Evolutionary conservation across 2,113 vertebrate species (phyloP).

Genomic region (Nycticryphes semicollaris): DNA sequence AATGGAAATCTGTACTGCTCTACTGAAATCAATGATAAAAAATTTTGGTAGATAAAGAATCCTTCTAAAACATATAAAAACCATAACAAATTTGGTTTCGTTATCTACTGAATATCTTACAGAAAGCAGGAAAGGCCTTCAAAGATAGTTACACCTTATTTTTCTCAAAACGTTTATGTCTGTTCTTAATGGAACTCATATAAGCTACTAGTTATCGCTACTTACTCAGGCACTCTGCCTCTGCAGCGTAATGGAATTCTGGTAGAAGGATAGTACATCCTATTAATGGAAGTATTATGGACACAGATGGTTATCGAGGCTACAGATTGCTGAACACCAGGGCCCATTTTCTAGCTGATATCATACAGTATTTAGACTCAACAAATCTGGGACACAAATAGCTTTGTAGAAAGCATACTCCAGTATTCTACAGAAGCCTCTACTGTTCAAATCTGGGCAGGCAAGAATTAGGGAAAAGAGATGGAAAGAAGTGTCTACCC

Average conservation of each 20-base stretch:
- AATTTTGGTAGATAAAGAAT: conserved; percentile 58
- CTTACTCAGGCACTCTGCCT: conserved; percentile 6
- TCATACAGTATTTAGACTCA: conserved; percentile 23
- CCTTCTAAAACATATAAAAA: neutral
- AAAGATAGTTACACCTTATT: conserved; percentile 28
- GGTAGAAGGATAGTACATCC: neutral
- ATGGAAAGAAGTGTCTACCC: neutral
- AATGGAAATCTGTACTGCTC: conserved; percentile 68
- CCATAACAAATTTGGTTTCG: neutral
- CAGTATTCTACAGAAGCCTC: neutral
- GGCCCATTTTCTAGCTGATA: conserved; percentile 21
- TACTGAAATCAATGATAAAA: conserved; percentile 60
- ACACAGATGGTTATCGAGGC: conserved; percentile 39
- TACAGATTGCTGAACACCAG: neutral
- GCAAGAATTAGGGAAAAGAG: neutral
- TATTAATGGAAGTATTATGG: conserved; percentile 48
- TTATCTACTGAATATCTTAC: neutral
- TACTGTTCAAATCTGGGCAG: neutral
- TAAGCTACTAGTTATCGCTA: conserved; percentile 34
- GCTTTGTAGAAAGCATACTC: neutral
- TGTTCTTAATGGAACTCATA: conserved; percentile 21
- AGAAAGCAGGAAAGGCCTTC: neutral
- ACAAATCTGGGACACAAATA: neutral
- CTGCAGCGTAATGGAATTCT: conserved; percentile 38
- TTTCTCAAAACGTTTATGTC: conserved; percentile 1